phyloP scores from a whole-genome alignment of 2,888 invertebrate genomes.

The Disparrhopalites patrizii region DNA sequence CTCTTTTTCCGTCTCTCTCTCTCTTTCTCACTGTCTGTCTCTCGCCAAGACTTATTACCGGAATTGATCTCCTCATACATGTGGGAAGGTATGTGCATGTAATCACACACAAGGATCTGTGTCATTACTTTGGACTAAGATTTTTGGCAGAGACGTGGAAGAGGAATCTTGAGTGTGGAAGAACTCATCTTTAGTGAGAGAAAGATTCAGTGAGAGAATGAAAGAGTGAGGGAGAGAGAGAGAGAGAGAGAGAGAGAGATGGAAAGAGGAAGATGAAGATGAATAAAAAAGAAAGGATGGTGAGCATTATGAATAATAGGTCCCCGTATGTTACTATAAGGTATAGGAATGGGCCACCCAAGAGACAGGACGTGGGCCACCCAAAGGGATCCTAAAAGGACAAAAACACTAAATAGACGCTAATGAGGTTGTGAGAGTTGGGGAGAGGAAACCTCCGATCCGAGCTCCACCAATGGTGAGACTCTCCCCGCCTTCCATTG shows the following conservation, averaged over 20 bases:
- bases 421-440: constrained; percentile 46
- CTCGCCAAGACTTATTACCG: too few species aligned
- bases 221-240: not conserved
- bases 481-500: constrained; percentile 45
- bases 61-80: not conserved
- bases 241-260: constrained; percentile 2
- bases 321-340: constrained; percentile 15
- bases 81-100: not conserved
- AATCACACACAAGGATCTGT: not conserved
- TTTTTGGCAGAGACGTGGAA: too few species aligned
- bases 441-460: constrained; percentile 16
- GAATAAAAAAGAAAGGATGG: not conserved
- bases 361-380: constrained; percentile 46
- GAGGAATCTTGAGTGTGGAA: too few species aligned
- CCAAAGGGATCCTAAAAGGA: constrained; percentile 47
- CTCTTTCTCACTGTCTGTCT: not conserved
- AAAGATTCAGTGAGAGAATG: not conserved
- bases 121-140: too few species aligned
- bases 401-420: constrained; percentile 49
- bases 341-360: constrained; percentile 45
- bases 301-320: not conserved
- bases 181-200: too few species aligned
- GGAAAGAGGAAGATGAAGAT: constrained; percentile 20
- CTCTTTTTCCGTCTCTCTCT: not conserved
- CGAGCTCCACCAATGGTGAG: constrained; percentile 39